Conservation (phyloP, 64 coral and sea anemone genomes). For the Stichodactyla helianthus region DNA sequence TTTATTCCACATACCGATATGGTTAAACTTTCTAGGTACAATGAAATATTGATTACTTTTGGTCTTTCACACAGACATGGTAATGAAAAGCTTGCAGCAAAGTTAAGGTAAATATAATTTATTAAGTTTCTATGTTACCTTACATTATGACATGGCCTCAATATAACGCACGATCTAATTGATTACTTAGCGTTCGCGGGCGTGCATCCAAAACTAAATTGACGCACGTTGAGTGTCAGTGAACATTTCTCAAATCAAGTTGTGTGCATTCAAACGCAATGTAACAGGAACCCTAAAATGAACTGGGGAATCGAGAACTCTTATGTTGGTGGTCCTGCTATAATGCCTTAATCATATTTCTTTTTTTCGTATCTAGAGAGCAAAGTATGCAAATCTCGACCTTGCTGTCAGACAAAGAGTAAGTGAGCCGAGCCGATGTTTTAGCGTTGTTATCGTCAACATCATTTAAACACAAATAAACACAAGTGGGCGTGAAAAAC, state of each 20-base stretch:
- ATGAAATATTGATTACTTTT: background rate
- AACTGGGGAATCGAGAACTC: no score
- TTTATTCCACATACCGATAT: no score
- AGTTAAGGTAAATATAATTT: slow-evolving; percentile 58
- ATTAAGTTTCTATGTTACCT: background rate
- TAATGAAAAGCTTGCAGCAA: slow-evolving; percentile 82
- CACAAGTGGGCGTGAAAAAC: background rate
- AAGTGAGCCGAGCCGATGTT: slow-evolving; percentile 1
- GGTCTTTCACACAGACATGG: slow-evolving; percentile 70
- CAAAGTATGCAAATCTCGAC: slow-evolving; percentile 79
- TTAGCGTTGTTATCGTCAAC: background rate
- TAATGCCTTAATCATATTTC: background rate
- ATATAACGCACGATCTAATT: no score
- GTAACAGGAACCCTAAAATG: no score
- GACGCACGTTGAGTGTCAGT: no score
- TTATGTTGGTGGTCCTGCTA: background rate
- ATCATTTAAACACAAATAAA: background rate
- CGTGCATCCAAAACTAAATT: no score
- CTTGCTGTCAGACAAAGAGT: slow-evolving; percentile 89
- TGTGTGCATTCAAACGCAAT: background rate
- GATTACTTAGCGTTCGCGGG: no score
- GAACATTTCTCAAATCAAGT: background rate
- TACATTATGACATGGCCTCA: no score
- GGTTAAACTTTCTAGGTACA: background rate
- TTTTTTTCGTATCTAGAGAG: slow-evolving; percentile 59